Conservation (phyloP, 2,113 vertebrate genomes). For the Eolophus roseicapilla region DNA sequence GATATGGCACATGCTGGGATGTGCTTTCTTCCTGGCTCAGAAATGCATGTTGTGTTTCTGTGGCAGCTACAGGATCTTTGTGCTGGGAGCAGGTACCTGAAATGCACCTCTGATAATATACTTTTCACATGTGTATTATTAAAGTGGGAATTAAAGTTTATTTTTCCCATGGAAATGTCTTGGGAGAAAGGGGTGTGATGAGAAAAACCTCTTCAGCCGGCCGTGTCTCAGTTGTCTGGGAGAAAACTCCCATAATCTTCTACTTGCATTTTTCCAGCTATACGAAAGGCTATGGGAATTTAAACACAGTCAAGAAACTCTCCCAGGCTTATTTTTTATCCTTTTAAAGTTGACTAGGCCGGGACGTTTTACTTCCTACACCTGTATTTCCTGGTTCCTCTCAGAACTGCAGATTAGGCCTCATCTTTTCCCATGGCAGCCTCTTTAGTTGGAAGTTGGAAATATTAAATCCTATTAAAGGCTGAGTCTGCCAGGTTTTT, state of each 20-base stretch:
- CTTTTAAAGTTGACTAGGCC: background rate
- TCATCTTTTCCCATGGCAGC: background rate
- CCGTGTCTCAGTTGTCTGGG: background rate
- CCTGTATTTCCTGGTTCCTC: background rate
- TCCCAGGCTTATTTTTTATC: background rate
- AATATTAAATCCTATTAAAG: background rate
- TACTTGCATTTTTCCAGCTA: background rate
- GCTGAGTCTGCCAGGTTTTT: background rate
- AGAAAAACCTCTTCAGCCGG: background rate
- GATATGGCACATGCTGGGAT: background rate
- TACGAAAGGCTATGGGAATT: background rate
- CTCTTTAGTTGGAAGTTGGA: background rate
- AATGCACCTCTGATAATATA: background rate
- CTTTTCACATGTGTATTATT: fast-evolving
- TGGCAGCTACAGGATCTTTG: background rate
- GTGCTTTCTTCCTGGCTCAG: background rate
- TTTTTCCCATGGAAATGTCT: background rate
- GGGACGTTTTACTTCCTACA: fast-evolving
- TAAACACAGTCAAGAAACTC: background rate
- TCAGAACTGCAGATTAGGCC: background rate
- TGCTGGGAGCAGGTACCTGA: background rate
- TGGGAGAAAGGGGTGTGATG: background rate
- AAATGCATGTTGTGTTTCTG: background rate
- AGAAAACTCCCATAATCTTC: background rate
- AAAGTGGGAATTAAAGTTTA: background rate